Evolutionary conservation across 1,140 invertebrate species (phyloP).

Genomic region (Epicauta chinensis): DNA sequence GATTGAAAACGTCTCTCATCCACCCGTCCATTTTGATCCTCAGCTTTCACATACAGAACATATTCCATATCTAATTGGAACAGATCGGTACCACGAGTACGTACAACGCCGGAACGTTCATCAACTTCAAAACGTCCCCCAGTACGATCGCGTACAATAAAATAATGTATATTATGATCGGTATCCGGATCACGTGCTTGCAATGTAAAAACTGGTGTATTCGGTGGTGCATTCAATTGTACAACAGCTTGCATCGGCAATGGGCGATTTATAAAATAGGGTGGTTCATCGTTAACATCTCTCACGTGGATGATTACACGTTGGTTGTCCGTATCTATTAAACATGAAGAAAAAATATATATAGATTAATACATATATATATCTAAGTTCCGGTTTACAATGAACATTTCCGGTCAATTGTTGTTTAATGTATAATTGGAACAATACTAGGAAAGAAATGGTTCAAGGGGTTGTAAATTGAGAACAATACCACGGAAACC

Average conservation of each 20-base stretch:
- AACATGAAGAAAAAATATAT: constrained; percentile 26
- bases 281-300: constrained; percentile 93
- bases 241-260: constrained; percentile 95
- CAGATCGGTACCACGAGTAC: constrained; percentile 81
- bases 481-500: no score
- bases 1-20: constrained; percentile 85
- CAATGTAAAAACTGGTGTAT: constrained; percentile 91
- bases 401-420: no score
- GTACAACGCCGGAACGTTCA: constrained; percentile 78
- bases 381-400: constrained; percentile 4
- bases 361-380: no score
- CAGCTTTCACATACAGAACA: constrained; percentile 90
- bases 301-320: constrained; percentile 91
- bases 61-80: constrained; percentile 96
- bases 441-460: no score
- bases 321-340: constrained; percentile 89
- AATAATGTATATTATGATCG: constrained; percentile 93
- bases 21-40: constrained; percentile 88
- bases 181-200: constrained; percentile 93
- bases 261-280: constrained; percentile 92
- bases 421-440: no score
- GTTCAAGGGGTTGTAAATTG: no score
- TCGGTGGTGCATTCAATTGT: constrained; percentile 87
- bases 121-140: constrained; percentile 48
- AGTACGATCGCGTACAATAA: constrained; percentile 84